Conservation (phyloP, 2,797 vertebrate species). For the Xenopus petersii region DNA sequence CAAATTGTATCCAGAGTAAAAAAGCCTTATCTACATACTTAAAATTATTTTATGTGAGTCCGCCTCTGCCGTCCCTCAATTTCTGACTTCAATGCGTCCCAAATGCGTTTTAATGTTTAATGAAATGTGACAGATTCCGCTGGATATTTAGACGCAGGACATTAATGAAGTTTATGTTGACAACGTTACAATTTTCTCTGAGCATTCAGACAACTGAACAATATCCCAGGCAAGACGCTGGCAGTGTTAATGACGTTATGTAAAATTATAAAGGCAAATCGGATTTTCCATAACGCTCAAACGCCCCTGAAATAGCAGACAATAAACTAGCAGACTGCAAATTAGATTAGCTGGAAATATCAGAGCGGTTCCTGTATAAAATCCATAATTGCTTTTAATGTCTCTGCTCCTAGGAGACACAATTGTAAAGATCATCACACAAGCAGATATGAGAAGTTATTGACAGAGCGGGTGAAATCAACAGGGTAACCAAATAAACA, state of each 20-base stretch:
- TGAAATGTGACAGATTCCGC: constrained; percentile 56
- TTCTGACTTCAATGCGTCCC: constrained; percentile 46
- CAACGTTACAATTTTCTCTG: constrained; percentile 32
- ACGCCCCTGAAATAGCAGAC: constrained; percentile 99
- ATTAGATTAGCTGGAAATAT: constrained; percentile 99
- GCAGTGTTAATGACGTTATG: constrained; percentile 97
- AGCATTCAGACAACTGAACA: constrained; percentile 24
- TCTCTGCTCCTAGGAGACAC: constrained; percentile 84
- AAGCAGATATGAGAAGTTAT: constrained; percentile 89
- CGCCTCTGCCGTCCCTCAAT: constrained; percentile 27
- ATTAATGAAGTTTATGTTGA: constrained; percentile 47
- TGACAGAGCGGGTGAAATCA: constrained; percentile 99
- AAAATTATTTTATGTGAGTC: constrained; percentile 44
- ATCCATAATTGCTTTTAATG: constrained; percentile 99
- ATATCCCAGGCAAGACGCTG: constrained; percentile 79
- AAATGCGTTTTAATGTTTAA: constrained; percentile 55
- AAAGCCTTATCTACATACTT: constrained; percentile 40
- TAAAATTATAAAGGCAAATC: constrained; percentile 99
- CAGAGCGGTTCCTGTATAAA: constrained; percentile 98
- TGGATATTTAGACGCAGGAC: constrained; percentile 45
- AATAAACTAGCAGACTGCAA: constrained; percentile 99
- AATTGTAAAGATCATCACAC: constrained; percentile 92
- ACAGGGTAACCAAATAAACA: constrained; percentile 99
- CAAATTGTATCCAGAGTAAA: constrained; percentile 18
- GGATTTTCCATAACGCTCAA: constrained; percentile 99